A percentile compares a stretch with the other conserved stretches of the same genome.
Evolutionary conservation across 2,888 invertebrate species (phyloP).

Genomic region (Argynnis bischoffii): DNA sequence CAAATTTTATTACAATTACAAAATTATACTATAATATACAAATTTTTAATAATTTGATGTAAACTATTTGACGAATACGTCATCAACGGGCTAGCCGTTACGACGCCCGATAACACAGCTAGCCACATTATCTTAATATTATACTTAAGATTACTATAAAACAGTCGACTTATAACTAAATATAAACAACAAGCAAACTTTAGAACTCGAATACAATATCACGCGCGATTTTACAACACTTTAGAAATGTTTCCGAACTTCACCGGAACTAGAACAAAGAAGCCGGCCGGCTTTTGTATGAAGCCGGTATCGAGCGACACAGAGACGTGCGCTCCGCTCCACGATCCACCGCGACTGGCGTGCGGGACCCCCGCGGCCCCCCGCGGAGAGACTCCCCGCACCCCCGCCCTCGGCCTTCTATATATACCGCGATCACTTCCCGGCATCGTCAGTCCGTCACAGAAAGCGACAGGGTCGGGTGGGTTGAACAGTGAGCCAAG

Average conservation of each 20-base stretch:
- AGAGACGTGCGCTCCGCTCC: conserved; percentile 53
- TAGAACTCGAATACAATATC: conserved; percentile 9
- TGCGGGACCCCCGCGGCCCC: conserved; percentile 72
- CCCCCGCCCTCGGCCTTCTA: conserved; percentile 69
- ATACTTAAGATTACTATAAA: conserved; percentile 4
- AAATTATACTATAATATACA: neutral
- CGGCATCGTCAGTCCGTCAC: conserved; percentile 77
- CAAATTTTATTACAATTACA: neutral
- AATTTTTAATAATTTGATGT: neutral
- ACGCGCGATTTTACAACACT: conserved; percentile 23
- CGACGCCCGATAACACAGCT: conserved; percentile 19
- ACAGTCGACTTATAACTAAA: conserved; percentile 28
- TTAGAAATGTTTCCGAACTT: conserved; percentile 28
- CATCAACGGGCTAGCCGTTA: conserved; percentile 18
- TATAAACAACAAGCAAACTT: conserved; percentile 10
- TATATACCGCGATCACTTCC: conserved; percentile 71
- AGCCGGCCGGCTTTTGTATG: conserved; percentile 69
- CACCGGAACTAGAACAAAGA: conserved; percentile 69
- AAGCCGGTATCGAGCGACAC: conserved; percentile 54
- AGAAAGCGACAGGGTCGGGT: conserved; percentile 78
- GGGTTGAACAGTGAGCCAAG: conserved; percentile 68
- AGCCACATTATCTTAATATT: conserved; percentile 15
- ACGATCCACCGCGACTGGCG: conserved; percentile 66
- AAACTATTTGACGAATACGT: conserved; percentile 4
- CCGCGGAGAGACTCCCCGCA: conserved; percentile 65